phyloP scores from a whole-genome alignment of 2,888 invertebrate genomes.

The Lycia hirtaria region DNA sequence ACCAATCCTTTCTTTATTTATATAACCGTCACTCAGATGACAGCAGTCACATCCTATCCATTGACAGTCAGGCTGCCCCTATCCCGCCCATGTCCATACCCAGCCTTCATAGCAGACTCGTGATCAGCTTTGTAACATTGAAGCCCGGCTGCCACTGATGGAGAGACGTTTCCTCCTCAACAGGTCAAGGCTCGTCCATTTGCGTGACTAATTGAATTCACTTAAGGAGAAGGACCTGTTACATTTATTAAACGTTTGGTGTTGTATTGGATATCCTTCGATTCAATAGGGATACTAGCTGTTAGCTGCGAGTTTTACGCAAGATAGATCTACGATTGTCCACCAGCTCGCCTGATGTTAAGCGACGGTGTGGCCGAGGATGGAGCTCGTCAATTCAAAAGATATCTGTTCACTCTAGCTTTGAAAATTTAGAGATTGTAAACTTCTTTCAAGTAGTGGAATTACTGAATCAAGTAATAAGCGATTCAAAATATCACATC shows the following conservation, averaged over 20 bases:
- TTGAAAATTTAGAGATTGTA: too few relatives aligned
- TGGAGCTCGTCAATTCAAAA: too few relatives aligned
- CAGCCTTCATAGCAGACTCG: slow-evolving; percentile 20
- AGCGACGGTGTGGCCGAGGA: too few relatives aligned
- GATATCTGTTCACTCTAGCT: too few relatives aligned
- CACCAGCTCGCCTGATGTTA: too few relatives aligned
- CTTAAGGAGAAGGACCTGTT: slow-evolving; percentile 43
- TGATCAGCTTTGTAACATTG: slow-evolving; percentile 21
- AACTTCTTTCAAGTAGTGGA: too few relatives aligned
- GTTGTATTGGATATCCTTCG: slow-evolving; percentile 5
- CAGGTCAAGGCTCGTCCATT: slow-evolving; percentile 23
- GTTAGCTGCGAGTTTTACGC: too few relatives aligned
- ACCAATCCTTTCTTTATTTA: not conserved
- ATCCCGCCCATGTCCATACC: slow-evolving; percentile 11
- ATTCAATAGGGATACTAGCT: not conserved
- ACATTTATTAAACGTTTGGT: slow-evolving; percentile 27
- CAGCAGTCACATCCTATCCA: not conserved
- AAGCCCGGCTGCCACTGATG: slow-evolving; percentile 21
- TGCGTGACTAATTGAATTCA: slow-evolving; percentile 51
- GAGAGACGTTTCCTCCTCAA: slow-evolving; percentile 61
- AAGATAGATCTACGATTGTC: too few relatives aligned
- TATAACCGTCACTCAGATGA: not conserved
- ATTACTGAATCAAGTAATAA: too few relatives aligned
- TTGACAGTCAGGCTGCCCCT: not conserved
- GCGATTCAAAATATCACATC: too few relatives aligned